These are phyloP conservation scores for Drosophila mulleri DNA, from an alignment of 2,888 invertebrate species.

Conservation along the genomic window DNA sequence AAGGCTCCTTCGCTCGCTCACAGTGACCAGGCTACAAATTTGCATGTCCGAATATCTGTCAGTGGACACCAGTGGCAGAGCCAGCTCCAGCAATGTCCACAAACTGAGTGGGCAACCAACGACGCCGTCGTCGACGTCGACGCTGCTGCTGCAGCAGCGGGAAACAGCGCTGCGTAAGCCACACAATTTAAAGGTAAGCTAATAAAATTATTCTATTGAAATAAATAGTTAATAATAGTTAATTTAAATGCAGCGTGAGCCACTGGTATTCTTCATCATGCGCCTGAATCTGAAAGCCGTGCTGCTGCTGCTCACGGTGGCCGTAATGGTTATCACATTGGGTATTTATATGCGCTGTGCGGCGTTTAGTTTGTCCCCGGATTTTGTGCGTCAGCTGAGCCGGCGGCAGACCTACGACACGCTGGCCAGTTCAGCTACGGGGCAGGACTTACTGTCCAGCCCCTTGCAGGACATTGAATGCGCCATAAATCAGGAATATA, in stretches of 20 bases:
- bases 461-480: slow-evolving; percentile 90
- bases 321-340: slow-evolving; percentile 89
- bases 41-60: slow-evolving; percentile 62
- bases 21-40: slow-evolving; percentile 44
- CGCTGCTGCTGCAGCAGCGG: slow-evolving; percentile 10
- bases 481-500: slow-evolving; percentile 94
- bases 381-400: slow-evolving; percentile 81
- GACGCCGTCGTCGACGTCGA: slow-evolving; percentile 1
- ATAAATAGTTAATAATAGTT: neutral
- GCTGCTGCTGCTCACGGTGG: slow-evolving; percentile 88
- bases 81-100: slow-evolving; percentile 31
- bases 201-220: too few species aligned
- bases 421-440: slow-evolving; percentile 27
- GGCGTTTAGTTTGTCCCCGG: slow-evolving; percentile 85
- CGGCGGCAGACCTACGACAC: slow-evolving; percentile 46
- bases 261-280: slow-evolving; percentile 88
- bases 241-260: slow-evolving; percentile 74
- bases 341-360: slow-evolving; percentile 92
- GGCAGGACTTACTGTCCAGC: slow-evolving; percentile 25
- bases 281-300: slow-evolving; percentile 92
- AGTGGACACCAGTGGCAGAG: slow-evolving; percentile 36
- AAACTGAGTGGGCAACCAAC: slow-evolving; percentile 24
- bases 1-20: slow-evolving; percentile 18
- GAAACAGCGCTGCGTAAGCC: slow-evolving; percentile 35
- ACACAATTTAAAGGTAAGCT: slow-evolving; percentile 56